Conservation (phyloP, 2,113 vertebrate genomes). For the Otolemur garnettii region DNA sequence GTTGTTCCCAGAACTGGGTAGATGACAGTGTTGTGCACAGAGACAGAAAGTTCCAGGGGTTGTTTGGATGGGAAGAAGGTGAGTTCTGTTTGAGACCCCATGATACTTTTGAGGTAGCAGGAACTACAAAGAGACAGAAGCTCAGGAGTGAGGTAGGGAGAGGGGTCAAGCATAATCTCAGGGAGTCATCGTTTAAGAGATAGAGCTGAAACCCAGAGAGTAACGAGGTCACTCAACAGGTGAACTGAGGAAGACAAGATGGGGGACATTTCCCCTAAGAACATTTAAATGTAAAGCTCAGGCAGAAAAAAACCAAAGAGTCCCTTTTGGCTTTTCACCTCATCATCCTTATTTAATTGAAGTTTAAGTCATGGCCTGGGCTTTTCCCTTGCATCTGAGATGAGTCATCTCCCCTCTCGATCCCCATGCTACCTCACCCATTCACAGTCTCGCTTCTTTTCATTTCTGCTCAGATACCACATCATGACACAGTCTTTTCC, state of each 20-base stretch:
- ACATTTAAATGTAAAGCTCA: not conserved
- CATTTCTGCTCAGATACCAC: not conserved
- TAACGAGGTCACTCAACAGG: not conserved
- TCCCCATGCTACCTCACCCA: not conserved
- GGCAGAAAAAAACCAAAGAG: not conserved
- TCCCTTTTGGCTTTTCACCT: slow-evolving; percentile 47
- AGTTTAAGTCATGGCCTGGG: slow-evolving; percentile 40
- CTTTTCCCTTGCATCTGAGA: slow-evolving; percentile 11
- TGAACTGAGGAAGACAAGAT: not conserved
- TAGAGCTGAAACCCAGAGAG: not conserved
- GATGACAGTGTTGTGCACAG: not conserved
- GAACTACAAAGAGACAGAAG: not conserved
- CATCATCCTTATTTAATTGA: slow-evolving; percentile 42
- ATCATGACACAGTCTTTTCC: not conserved
- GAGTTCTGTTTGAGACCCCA: not conserved
- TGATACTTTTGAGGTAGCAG: not conserved
- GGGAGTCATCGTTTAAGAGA: not conserved
- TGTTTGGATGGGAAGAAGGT: not conserved
- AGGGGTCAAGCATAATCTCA: not conserved
- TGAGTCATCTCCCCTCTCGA: slow-evolving; percentile 37
- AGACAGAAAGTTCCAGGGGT: not conserved
- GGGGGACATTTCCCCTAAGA: not conserved
- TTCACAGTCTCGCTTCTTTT: not conserved
- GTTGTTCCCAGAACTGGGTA: fast-evolving
- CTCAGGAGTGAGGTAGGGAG: fast-evolving